Conservation (phyloP, 2,888 invertebrate species). For the Eustalomyia histrio region DNA sequence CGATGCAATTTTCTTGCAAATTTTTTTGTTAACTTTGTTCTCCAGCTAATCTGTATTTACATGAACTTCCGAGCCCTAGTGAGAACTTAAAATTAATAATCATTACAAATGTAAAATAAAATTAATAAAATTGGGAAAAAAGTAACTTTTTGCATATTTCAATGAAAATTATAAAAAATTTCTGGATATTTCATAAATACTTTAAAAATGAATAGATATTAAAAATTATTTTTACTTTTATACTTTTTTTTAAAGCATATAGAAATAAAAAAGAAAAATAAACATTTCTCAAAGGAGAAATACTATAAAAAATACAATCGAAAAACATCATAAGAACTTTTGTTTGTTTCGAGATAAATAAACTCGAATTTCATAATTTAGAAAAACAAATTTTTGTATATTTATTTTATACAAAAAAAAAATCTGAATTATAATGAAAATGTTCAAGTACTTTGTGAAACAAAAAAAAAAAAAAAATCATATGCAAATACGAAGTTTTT, state of each 20-base stretch:
- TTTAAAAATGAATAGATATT: conserved; percentile 19
- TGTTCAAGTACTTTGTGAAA: conserved; percentile 45
- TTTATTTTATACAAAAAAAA: conserved; percentile 53
- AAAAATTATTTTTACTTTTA: conserved; percentile 15
- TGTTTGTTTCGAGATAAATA: conserved; percentile 32
- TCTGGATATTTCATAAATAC: neutral
- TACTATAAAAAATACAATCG: conserved; percentile 30
- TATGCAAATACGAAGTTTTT: conserved; percentile 29
- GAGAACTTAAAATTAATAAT: neutral
- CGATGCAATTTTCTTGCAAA: no score
- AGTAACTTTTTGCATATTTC: neutral
- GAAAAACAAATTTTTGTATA: conserved; percentile 41
- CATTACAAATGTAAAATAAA: neutral
- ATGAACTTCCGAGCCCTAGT: no score
- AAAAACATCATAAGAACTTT: conserved; percentile 44
- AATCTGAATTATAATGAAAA: conserved; percentile 55
- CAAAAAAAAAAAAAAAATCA: conserved; percentile 2
- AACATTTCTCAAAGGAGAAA: conserved; percentile 58
- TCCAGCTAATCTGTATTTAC: no score
- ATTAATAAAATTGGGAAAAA: neutral
- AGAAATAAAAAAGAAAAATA: conserved; percentile 50
- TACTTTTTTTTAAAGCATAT: conserved; percentile 27
- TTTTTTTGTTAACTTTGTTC: no score
- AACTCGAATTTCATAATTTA: conserved; percentile 62
- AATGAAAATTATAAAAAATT: neutral